These are phyloP conservation scores for Notarius lentiginosus DNA, from an alignment of 2,113 vertebrate species.

Conservation along the genomic window DNA sequence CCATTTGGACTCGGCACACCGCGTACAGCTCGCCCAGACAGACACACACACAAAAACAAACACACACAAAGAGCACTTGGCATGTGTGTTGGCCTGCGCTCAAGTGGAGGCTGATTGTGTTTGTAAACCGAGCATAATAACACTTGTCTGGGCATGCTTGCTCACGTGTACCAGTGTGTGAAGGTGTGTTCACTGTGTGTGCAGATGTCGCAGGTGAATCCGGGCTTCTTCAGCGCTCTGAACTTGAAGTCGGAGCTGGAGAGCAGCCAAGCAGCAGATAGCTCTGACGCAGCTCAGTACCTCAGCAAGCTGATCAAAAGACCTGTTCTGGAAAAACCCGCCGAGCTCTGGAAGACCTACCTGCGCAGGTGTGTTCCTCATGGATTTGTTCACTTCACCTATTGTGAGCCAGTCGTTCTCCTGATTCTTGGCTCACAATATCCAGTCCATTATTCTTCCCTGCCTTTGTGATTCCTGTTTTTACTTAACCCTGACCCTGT, in stretches of 20 bases:
- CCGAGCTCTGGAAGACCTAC: conserved; percentile 93
- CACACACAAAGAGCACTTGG: conserved; percentile 58
- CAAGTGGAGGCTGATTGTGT: conserved; percentile 60
- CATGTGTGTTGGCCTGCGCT: conserved; percentile 63
- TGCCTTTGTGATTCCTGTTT: conserved; percentile 8
- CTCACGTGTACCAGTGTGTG: conserved; percentile 16
- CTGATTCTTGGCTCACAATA: not conserved
- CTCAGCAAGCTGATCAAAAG: conserved; percentile 86
- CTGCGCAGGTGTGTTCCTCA: conserved; percentile 83
- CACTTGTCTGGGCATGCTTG: conserved; percentile 29
- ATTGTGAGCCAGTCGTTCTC: not conserved
- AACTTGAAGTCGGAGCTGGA: conserved; percentile 86
- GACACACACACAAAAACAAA: not conserved
- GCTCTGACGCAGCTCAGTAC: conserved; percentile 79
- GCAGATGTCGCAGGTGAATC: conserved; percentile 86
- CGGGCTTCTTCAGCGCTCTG: conserved; percentile 82
- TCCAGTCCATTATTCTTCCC: conserved; percentile 11
- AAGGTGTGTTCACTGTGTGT: conserved; percentile 33
- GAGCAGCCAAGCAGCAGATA: conserved; percentile 68
- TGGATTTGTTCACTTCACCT: not conserved
- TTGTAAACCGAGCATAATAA: conserved; percentile 29
- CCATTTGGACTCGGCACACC: conserved; percentile 51
- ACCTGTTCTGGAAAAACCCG: conserved; percentile 80
- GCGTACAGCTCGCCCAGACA: conserved; percentile 58
- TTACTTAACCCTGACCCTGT: conserved; percentile 34